These are phyloP conservation scores for Chorisops tibialis DNA, from an alignment of 2,888 invertebrate species.

Conservation along the genomic window DNA sequence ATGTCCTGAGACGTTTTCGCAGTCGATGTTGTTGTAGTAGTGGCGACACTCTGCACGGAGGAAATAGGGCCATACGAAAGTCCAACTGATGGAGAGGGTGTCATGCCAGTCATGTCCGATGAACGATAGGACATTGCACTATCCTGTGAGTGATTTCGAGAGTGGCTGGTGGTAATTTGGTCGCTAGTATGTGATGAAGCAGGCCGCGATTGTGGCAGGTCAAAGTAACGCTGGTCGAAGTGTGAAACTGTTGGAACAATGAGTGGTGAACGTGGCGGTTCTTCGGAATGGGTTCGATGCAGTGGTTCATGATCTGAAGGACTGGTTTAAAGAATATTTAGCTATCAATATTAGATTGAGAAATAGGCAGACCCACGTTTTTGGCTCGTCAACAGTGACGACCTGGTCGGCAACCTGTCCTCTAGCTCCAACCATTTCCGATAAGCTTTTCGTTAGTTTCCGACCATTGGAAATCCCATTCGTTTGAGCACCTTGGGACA, in stretches of 20 bases:
- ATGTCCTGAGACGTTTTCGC: conserved; percentile 29
- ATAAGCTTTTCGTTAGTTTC: conserved; percentile 78
- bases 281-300: conserved; percentile 81
- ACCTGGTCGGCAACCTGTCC: background rate
- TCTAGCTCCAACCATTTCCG: conserved; percentile 64
- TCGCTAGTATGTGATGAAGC: conserved; percentile 35
- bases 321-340: conserved; percentile 31
- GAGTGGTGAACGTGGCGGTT: conserved; percentile 66
- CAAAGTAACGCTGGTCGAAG: conserved; percentile 41
- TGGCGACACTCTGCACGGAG: conserved; percentile 1
- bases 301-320: conserved; percentile 67
- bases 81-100: conserved; percentile 36
- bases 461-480: conserved; percentile 74
- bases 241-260: conserved; percentile 38
- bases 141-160: conserved; percentile 39
- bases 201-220: conserved; percentile 40
- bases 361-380: conserved; percentile 21
- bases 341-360: no score
- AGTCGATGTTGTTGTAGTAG: conserved; percentile 22
- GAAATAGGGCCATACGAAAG: conserved; percentile 13
- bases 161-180: conserved; percentile 38
- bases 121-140: conserved; percentile 39
- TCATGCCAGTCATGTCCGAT: conserved; percentile 35
- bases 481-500: conserved; percentile 86
- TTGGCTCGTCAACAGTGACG: conserved; percentile 17